These are phyloP conservation scores for Seriola aureovittata DNA, from an alignment of 2,113 vertebrate species.

Conservation along the genomic window DNA sequence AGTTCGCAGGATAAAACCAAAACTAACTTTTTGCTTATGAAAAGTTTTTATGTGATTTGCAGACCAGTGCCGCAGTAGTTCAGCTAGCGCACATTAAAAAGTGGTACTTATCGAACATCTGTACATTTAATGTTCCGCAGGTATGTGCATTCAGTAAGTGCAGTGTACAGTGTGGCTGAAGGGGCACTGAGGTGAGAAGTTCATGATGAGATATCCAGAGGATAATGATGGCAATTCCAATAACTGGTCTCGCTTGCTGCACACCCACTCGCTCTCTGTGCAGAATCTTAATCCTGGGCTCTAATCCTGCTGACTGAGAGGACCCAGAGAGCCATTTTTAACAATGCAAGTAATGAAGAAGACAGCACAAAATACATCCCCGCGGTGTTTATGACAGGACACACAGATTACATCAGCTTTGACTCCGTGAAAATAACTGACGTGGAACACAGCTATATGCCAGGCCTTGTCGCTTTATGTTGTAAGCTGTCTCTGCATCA, in stretches of 20 bases:
- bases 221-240: constrained; percentile 77
- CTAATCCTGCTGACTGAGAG: constrained; percentile 71
- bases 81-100: neutral
- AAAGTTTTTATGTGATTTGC: neutral
- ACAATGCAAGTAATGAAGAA: constrained; percentile 62
- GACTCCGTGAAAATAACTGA: constrained; percentile 21
- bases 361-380: constrained; percentile 45
- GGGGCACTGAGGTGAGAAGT: constrained; percentile 65
- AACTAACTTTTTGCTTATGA: neutral
- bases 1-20: neutral
- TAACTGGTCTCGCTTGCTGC: constrained; percentile 58
- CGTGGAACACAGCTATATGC: constrained; percentile 13
- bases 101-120: constrained; percentile 42
- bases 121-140: constrained; percentile 42
- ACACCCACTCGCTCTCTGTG: constrained; percentile 56
- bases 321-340: constrained; percentile 63
- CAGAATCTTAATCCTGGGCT: constrained; percentile 74
- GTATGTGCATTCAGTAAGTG: constrained; percentile 45
- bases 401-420: constrained; percentile 51
- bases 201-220: constrained; percentile 71
- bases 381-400: constrained; percentile 53
- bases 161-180: constrained; percentile 15
- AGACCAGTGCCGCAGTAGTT: neutral
- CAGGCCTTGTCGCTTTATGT: constrained; percentile 20
- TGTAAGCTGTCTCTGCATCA: constrained; percentile 8